These are phyloP conservation scores for Tinea pellionella DNA, from an alignment of 2,888 invertebrate genomes.

Conservation along the genomic window DNA sequence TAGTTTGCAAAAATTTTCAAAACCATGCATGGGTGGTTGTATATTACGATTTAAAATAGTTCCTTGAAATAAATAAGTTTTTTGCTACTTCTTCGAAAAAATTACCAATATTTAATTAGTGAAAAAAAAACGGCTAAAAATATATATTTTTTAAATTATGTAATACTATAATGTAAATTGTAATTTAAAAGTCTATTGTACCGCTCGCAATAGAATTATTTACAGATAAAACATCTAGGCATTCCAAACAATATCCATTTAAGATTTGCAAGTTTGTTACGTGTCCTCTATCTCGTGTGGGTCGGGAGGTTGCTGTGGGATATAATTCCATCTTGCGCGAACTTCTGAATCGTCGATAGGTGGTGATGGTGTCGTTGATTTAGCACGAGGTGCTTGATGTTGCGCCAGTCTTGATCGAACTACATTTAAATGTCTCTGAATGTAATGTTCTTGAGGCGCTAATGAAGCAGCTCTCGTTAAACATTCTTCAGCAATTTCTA, in stretches of 20 bases:
- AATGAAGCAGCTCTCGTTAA: slow-evolving; percentile 82
- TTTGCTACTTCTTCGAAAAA: too few species aligned
- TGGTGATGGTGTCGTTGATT: slow-evolving; percentile 20
- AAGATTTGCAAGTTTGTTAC: slow-evolving; percentile 31
- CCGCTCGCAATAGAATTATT: too few species aligned
- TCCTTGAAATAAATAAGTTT: too few species aligned
- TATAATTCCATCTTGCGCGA: slow-evolving; percentile 63
- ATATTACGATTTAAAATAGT: too few species aligned
- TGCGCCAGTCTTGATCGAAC: slow-evolving; percentile 74
- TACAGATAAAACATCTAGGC: not conserved
- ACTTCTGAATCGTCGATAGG: slow-evolving; percentile 35
- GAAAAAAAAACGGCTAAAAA: too few species aligned
- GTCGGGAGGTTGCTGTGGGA: slow-evolving; percentile 60
- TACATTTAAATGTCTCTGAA: slow-evolving; percentile 88
- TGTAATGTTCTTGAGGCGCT: slow-evolving; percentile 92
- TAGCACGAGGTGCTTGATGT: slow-evolving; percentile 21
- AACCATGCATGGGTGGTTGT: too few species aligned
- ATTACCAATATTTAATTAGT: too few species aligned
- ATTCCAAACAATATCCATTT: not conserved
- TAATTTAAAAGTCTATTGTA: too few species aligned
- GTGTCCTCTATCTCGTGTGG: slow-evolving; percentile 40
- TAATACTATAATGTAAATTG: too few species aligned
- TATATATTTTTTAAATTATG: too few species aligned
- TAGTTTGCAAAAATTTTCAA: too few species aligned
- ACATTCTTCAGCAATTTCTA: slow-evolving; percentile 87